Conservation (phyloP, 2,797 vertebrate species). For the Lates japonicus region DNA sequence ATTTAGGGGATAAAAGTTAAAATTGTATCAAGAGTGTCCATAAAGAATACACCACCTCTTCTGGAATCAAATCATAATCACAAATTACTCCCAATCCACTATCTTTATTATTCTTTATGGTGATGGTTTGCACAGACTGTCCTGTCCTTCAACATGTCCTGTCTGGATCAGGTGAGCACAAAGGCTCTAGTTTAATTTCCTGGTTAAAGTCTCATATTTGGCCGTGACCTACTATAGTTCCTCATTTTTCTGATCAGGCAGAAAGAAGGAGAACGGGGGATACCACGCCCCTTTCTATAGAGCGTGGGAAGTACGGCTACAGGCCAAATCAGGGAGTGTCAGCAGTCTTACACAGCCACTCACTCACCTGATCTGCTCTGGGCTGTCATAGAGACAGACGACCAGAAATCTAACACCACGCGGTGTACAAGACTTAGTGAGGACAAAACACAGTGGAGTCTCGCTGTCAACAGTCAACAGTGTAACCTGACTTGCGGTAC, state of each 20-base stretch:
- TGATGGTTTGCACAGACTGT: neutral
- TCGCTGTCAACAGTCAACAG: slow-evolving; percentile 52
- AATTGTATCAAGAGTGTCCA: neutral
- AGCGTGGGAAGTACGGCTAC: slow-evolving; percentile 80
- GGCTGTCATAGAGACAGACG: slow-evolving; percentile 68
- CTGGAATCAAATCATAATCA: neutral
- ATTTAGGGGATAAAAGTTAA: neutral
- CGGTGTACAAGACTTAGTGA: slow-evolving; percentile 49
- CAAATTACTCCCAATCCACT: neutral
- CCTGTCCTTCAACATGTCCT: neutral
- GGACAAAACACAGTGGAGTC: slow-evolving; percentile 63
- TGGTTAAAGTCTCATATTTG: slow-evolving; percentile 46
- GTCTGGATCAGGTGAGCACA: slow-evolving; percentile 26
- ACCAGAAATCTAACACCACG: slow-evolving; percentile 76
- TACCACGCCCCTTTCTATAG: slow-evolving; percentile 68
- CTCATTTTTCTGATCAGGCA: slow-evolving; percentile 64
- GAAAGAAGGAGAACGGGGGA: slow-evolving; percentile 12
- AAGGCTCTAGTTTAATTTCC: slow-evolving; percentile 14
- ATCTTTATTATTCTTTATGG: neutral
- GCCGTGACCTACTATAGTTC: slow-evolving; percentile 62
- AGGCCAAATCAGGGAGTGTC: slow-evolving; percentile 76
- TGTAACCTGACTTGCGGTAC: slow-evolving; percentile 53
- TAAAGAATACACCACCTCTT: neutral
- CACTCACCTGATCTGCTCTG: slow-evolving; percentile 75
- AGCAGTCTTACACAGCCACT: slow-evolving; percentile 58